Evolutionary conservation across 1,140 invertebrate genomes (phyloP).

Genomic region (Drosophila nebulosa): DNA sequence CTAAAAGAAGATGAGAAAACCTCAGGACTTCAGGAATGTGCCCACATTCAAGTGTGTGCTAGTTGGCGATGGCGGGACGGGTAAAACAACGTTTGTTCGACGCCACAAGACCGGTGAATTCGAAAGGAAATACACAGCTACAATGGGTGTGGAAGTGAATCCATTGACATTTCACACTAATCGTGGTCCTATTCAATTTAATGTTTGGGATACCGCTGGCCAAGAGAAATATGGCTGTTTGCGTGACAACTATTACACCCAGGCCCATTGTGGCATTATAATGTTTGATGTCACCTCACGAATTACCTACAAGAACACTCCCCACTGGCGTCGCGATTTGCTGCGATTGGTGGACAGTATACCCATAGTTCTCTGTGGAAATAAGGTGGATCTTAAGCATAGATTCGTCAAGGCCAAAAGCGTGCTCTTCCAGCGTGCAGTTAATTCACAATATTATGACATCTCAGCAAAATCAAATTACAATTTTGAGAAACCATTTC

Average conservation of each 20-base stretch:
- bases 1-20: too few relatives aligned
- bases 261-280: slow-evolving; percentile 98
- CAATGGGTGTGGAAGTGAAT: slow-evolving; percentile 90
- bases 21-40: neutral
- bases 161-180: slow-evolving; percentile 98
- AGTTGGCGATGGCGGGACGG: slow-evolving; percentile 98
- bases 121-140: slow-evolving; percentile 99
- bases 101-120: slow-evolving; percentile 99
- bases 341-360: slow-evolving; percentile 98
- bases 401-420: slow-evolving; percentile 88
- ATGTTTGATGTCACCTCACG: slow-evolving; percentile 99
- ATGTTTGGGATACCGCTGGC: slow-evolving; percentile 98
- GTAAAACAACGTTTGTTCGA: slow-evolving; percentile 99
- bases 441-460: slow-evolving; percentile 90
- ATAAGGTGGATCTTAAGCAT: slow-evolving; percentile 99
- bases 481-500: slow-evolving; percentile 99
- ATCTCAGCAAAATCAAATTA: slow-evolving; percentile 99
- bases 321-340: slow-evolving; percentile 98
- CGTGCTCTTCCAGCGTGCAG: neutral
- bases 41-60: slow-evolving; percentile 92
- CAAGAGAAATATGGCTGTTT: slow-evolving; percentile 85
- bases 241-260: slow-evolving; percentile 87
- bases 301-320: slow-evolving; percentile 99
- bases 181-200: slow-evolving; percentile 97
- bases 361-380: slow-evolving; percentile 90